Evolutionary conservation across 2,113 vertebrate genomes (phyloP).

Genomic region (Struthidea cinerea): DNA sequence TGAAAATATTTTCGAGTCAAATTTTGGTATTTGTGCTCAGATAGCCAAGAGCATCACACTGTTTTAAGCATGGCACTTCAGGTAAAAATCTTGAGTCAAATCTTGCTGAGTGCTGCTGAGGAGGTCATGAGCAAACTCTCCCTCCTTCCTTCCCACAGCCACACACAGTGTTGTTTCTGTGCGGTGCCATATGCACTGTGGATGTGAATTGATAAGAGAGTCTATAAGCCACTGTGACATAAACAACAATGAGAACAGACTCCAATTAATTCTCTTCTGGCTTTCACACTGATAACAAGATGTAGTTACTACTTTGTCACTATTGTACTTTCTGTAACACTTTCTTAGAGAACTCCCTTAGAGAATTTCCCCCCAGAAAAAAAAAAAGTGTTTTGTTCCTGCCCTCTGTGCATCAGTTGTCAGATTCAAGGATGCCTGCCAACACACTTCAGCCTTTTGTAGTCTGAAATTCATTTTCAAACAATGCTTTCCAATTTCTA

Average conservation of each 20-base stretch:
- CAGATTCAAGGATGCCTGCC: constrained; percentile 37
- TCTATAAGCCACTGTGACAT: neutral
- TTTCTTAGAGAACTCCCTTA: neutral
- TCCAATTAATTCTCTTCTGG: neutral
- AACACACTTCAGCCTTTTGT: constrained; percentile 5
- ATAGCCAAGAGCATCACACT: neutral
- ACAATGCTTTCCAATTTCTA: constrained; percentile 15
- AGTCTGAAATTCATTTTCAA: constrained; percentile 19
- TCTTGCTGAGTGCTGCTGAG: neutral
- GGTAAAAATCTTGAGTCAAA: neutral
- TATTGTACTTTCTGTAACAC: neutral
- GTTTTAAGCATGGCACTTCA: neutral
- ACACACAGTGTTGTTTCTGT: rapidly evolving
- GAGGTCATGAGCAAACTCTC: neutral
- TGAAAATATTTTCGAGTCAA: neutral
- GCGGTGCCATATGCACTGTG: rapidly evolving
- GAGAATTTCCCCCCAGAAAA: neutral
- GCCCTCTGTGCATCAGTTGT: neutral
- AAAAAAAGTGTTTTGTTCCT: neutral
- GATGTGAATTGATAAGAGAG: no score
- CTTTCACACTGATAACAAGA: neutral
- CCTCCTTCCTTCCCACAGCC: neutral
- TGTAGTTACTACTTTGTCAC: neutral
- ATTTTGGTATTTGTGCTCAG: neutral
- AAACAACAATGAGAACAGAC: neutral